Evolutionary conservation across 2,113 vertebrate genomes (phyloP).

Genomic region (Myotis davidii): DNA sequence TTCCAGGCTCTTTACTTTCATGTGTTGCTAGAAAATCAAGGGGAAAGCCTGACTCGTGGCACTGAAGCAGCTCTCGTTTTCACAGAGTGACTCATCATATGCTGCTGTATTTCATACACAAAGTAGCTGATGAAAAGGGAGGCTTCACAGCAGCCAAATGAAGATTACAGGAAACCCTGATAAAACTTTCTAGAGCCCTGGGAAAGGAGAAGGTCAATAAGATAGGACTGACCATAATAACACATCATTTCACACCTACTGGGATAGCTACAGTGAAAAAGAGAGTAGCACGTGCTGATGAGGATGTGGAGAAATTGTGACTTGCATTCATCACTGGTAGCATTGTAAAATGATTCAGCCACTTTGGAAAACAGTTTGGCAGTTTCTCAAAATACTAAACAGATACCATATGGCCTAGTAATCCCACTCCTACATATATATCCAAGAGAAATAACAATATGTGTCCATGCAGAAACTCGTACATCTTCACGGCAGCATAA

Average conservation of each 20-base stretch:
- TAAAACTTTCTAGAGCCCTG: neutral
- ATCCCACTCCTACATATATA: neutral
- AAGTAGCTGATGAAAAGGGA: neutral
- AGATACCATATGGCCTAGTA: neutral
- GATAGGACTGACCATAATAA: neutral
- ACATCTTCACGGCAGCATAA: neutral
- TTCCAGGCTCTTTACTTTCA: conserved; percentile 93
- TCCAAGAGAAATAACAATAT: neutral
- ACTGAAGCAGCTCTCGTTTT: neutral
- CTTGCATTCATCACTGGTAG: neutral
- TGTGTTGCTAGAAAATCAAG: conserved; percentile 84
- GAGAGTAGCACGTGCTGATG: neutral
- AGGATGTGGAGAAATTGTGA: neutral
- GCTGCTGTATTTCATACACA: neutral
- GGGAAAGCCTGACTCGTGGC: neutral
- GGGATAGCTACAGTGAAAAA: neutral
- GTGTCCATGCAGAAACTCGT: neutral
- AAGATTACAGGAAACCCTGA: neutral
- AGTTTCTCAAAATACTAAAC: conserved; percentile 10
- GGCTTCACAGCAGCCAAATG: neutral
- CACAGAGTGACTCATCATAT: neutral
- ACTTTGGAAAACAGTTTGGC: conserved; percentile 17
- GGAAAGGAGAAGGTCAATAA: neutral
- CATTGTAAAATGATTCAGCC: neutral
- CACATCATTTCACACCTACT: neutral